Evolutionary conservation across 1,140 invertebrate genomes (phyloP), one percentile per base, ranked within the genome.

Genomic region (Geopemphigus sp.): DNA sequence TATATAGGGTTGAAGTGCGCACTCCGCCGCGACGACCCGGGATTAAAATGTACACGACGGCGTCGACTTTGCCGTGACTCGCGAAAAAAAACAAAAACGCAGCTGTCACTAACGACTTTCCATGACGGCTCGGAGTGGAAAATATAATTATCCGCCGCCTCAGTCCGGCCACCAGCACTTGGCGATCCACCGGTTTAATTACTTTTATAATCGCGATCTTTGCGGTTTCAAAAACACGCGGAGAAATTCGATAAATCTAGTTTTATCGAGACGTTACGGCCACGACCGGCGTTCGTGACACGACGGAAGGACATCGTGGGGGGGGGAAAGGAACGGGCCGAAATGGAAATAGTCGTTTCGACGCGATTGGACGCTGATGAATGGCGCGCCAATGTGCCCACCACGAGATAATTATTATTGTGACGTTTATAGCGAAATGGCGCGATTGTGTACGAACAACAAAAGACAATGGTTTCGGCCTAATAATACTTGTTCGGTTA

Each of bases 21-120:
- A 45, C 8, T 5, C 15, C 1, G 19, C 22, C 22, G 14, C 64
- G 64, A 12, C 39, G 64, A 50, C 53, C 17, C 61, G 54, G 63
- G 63, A 80, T 68, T 68, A 70, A 80, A 80, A 57, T 53, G n/a
- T 57, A 29, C 68, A 47, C 54, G n/a, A 59, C 32, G 70, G 26
- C 47, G 66, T 26, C 70, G 15, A 59, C 54, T 56, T 26, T 26
- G 66, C 24, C 70, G 66, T 39, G 54, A 81, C 80, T 32, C 11
- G 24, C 45, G 47, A 45, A 64, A 54, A 80, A 54, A 81, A 81
- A 39, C 3, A 39, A 68, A 81, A 81, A 73, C 54, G 22, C 72
- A 81, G 80, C 61, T 81, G 80, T 47, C 80, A 47, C 39, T 57
- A 81, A 72, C 39, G 72, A 56, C 73, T 59, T 53, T 59, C 72